Evolutionary conservation across 2,113 vertebrate genomes (phyloP), one percentile per base, ranked within the genome.

Genomic region (Chitala chitala): DNA sequence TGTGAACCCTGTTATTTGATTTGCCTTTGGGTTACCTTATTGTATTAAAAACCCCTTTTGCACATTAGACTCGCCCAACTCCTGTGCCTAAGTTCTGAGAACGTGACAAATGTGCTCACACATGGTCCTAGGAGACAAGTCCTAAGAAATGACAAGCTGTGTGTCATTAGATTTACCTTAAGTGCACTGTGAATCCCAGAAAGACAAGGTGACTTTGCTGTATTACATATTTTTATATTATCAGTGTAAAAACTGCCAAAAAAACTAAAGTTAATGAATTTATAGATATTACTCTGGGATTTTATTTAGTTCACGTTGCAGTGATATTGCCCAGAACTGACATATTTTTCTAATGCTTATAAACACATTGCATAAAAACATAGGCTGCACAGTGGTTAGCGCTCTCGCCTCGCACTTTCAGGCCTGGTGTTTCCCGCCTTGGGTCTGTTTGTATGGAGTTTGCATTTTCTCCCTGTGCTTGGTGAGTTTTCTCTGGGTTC

Each of bases 151-250:
- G 17, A 51, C 15, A 69, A 9, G 44, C 12, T 20, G 36, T 29
- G 55, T 31, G 40, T 1, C 4, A 9, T 13, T 51, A 71, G 13
- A 36, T 55, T 31, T 40, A 46, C 20, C 1, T 44, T 72, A 13
- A 13, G 3, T 24, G 53, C 26, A 17, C 0, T 9, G 3, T n/a
- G 3, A 55, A 26, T 71, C 20, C 44, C 17, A n/a, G 26, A 54
- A 51, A 40, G 36, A 20, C n/a, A n/a, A n/a, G n/a, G 15, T 38
- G 9, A 20, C 17, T 36, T 33, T 31, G 13, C 33, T 73, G 33
- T 51, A 46, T 75, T 65, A 65, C 17, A 17, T 46, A 13, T n/a
- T 69, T 31, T 44, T 48, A 33, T 31, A n/a, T 69, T 50, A 54
- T 54, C 6, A 8, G 51, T 54, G 51, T 7, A 17, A 22, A 12